These are phyloP conservation scores for Saguinus imperator DNA, from an alignment of 2,113 vertebrate genomes.

Conservation along the genomic window DNA sequence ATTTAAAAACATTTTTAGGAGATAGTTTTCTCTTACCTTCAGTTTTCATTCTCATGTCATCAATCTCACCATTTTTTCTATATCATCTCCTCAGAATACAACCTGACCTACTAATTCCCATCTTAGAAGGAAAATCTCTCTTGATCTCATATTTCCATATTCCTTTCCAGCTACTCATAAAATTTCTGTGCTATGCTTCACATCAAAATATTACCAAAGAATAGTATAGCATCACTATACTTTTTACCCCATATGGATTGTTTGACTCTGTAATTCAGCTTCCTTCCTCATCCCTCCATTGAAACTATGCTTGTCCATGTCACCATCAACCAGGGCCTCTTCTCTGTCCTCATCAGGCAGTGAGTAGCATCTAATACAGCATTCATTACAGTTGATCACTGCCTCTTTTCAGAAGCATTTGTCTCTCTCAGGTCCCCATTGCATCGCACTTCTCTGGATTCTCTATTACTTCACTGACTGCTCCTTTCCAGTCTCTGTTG, in stretches of 20 bases:
- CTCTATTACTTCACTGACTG: not conserved
- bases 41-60: not conserved
- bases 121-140: not conserved
- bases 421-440: not conserved
- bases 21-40: not conserved
- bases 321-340: not conserved
- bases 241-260: not conserved
- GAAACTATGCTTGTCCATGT: not conserved
- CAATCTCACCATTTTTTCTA: not conserved
- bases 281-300: too few relatives aligned
- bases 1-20: not conserved
- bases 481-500: not conserved
- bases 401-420: not conserved
- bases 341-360: not conserved
- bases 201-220: not conserved
- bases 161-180: not conserved
- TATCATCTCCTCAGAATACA: not conserved
- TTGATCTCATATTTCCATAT: not conserved
- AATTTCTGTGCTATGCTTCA: not conserved
- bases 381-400: not conserved
- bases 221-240: not conserved
- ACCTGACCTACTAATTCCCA: not conserved
- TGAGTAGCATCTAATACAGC: not conserved
- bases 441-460: not conserved
- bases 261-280: not conserved